Percentiles rank a stretch among this genome's conserved stretches.
Conservation (phyloP, 2,113 vertebrate genomes). For the Sminthopsis crassicaudata region DNA sequence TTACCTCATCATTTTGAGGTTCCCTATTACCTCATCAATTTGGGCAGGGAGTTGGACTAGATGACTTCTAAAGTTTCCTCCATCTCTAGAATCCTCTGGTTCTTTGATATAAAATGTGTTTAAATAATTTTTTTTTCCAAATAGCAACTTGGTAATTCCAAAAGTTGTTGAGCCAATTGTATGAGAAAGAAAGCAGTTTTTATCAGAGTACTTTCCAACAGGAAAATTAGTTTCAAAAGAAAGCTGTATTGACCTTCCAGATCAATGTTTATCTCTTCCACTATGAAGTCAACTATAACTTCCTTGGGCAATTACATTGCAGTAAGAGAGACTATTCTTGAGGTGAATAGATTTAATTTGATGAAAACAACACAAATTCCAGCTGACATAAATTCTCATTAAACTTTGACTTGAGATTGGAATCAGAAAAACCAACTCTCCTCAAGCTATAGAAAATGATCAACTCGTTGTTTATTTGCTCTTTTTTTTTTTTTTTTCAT, state of each 20-base stretch:
- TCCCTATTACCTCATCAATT: too few species aligned
- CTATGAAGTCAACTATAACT: conserved; percentile 32
- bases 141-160: conserved; percentile 35
- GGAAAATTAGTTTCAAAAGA: conserved; percentile 63
- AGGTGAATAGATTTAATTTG: conserved; percentile 62
- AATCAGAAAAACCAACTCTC: conserved; percentile 61
- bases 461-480: conserved; percentile 43
- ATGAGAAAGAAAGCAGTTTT: conserved; percentile 49
- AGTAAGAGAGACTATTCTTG: conserved; percentile 51
- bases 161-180: conserved; percentile 35
- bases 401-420: conserved; percentile 64
- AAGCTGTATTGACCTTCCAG: conserved; percentile 52
- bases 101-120: neutral
- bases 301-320: conserved; percentile 61
- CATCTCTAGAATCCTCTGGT: neutral
- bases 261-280: conserved; percentile 50
- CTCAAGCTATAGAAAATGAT: conserved; percentile 67
- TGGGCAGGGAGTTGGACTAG: neutral
- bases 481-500: conserved; percentile 35
- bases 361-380: conserved; percentile 75
- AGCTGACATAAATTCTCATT: conserved; percentile 69
- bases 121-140: conserved; percentile 22
- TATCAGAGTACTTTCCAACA: conserved; percentile 57
- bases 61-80: neutral
- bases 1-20: too few species aligned